These are phyloP conservation scores for Drosophila pseudoananassae DNA, from an alignment of 1,140 invertebrate genomes.

Conservation along the genomic window DNA sequence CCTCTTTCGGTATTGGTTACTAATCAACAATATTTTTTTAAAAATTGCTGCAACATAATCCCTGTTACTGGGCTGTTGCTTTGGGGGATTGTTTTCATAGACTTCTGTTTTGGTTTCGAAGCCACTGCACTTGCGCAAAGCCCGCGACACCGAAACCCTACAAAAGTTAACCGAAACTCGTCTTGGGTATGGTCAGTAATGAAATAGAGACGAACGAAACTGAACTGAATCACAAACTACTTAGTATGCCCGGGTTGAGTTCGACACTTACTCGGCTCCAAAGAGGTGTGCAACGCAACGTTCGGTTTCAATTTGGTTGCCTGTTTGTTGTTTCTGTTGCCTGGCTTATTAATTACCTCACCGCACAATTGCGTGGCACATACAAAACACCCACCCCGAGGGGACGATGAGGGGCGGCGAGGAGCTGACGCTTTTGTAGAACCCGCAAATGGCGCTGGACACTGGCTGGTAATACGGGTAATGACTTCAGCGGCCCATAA, in stretches of 20 bases:
- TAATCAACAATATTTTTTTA: conserved; percentile 25
- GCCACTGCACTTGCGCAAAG: conserved; percentile 45
- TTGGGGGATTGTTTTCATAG: conserved; percentile 22
- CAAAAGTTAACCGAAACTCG: conserved; percentile 61
- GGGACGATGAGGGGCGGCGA: conserved; percentile 1
- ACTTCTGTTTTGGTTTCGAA: conserved; percentile 30
- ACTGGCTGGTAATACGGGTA: conserved; percentile 64
- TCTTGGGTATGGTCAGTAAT: conserved; percentile 79
- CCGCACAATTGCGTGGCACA: conserved; percentile 76
- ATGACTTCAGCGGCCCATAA: conserved; percentile 55
- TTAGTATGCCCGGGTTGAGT: conserved; percentile 71
- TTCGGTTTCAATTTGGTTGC: conserved; percentile 67
- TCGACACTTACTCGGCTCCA: conserved; percentile 30
- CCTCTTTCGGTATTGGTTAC: background rate
- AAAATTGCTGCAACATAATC: conserved; percentile 19
- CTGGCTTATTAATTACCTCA: conserved; percentile 80
- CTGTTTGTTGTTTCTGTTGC: conserved; percentile 25
- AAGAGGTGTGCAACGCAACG: conserved; percentile 39
- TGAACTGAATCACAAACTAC: conserved; percentile 53
- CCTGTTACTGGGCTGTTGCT: background rate
- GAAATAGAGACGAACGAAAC: conserved; percentile 31
- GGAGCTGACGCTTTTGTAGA: conserved; percentile 46
- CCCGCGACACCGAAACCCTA: conserved; percentile 38
- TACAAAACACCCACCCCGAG: conserved; percentile 53
- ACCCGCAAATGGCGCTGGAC: conserved; percentile 76